Base-by-base conservation (phyloP, 2,888 invertebrate species). In the Minunthozetes semirufus region DNA sequence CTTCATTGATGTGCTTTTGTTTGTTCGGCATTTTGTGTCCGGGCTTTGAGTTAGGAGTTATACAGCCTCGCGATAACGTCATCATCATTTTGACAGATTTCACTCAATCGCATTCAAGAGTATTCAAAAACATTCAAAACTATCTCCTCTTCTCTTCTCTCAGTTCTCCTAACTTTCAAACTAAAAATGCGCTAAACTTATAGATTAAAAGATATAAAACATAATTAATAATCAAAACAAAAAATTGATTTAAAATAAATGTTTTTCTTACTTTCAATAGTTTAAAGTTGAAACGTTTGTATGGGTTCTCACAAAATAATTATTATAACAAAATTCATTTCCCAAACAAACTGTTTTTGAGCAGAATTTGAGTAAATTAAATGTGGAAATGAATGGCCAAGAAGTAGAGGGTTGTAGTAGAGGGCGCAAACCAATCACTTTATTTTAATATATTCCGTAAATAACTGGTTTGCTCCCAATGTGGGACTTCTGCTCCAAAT, bases 31-130 rank as follows among this genome's bases (percentile, higher is more conserved):
- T 68, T 33, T 63, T 76, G 33, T 59, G 61, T 46, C 48, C 38
- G 19, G 42, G 42, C 5, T 50, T 70, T 59, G 22, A 17, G 70
- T 70, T 50, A 33, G 74, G 74, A 17, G 68, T 61, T 72, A 76
- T 50, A 76, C 76, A 76, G n/a, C 74, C 72, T 70, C 68, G 72
- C 42, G 72, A 61, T 66, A 76, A 70, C 70, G 75, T 75, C 76
- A 76, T 76, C 33, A 61, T 66, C 29, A 42, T 71, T 48, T 70
- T 70, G 33, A 38, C 48, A 38, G 59, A 25, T 2, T 59, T 27
- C 27, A 59, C 27, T 59, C 27, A 59, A 19, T 25, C n/a, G 22
- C 19, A 53, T 11, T n/a, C 9, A 19, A 19, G 3, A 19, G 27
- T 11, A 59, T 13, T 59, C 59, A 15, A 27, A 27, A 6, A 33